A percentile compares a stretch with the other conserved stretches of the same genome.
These are phyloP conservation scores for Dioctria rufipes DNA, from an alignment of 2,888 invertebrate genomes.

Conservation along the genomic window DNA sequence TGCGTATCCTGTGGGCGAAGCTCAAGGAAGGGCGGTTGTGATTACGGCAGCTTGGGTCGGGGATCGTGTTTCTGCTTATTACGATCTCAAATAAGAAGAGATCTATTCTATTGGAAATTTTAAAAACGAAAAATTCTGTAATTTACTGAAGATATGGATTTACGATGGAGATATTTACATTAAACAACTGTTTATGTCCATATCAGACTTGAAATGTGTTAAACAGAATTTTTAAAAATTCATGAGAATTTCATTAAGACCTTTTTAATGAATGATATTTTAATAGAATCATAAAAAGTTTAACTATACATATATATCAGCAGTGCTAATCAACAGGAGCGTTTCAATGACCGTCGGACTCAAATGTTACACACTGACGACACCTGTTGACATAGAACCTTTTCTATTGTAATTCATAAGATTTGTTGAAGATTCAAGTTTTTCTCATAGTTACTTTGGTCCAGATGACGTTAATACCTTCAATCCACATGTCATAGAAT, in stretches of 20 bases:
- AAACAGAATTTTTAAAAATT: too few species aligned
- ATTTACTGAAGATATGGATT: too few species aligned
- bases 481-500: slow-evolving; percentile 17
- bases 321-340: too few species aligned
- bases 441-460: slow-evolving; percentile 13
- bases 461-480: slow-evolving; percentile 1
- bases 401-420: slow-evolving; percentile 10
- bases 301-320: too few species aligned
- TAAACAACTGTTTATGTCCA: too few species aligned
- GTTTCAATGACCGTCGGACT: too few species aligned
- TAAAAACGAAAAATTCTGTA: too few species aligned
- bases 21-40: slow-evolving; percentile 26
- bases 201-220: too few species aligned
- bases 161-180: too few species aligned
- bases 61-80: slow-evolving; percentile 14
- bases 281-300: too few species aligned
- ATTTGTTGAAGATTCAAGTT: neutral
- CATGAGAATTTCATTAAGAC: too few species aligned
- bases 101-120: neutral
- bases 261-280: too few species aligned
- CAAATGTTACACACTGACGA: neutral
- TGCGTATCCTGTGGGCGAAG: slow-evolving; percentile 45
- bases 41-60: slow-evolving; percentile 24
- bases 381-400: neutral
- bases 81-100: neutral